A percentile compares a stretch with the other conserved stretches of the same genome.
phyloP scores from a whole-genome alignment of 2,888 invertebrate species.

The Leptinotarsa peninsularis region DNA sequence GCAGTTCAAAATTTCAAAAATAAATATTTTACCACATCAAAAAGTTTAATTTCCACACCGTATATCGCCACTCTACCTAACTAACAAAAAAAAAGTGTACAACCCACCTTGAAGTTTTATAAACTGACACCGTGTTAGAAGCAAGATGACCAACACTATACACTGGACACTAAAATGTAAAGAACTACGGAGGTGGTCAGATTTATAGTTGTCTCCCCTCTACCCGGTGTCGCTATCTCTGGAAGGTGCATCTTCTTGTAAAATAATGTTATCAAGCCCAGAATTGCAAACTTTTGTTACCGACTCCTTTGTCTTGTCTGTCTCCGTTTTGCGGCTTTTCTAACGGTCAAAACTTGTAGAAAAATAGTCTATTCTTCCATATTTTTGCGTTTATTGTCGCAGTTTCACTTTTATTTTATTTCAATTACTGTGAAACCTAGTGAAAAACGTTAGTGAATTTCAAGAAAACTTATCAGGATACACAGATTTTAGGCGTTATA shows the following conservation, averaged over 20 bases:
- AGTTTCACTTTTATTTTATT: too few species aligned
- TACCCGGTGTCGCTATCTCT: conserved; percentile 21
- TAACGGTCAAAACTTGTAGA: background rate
- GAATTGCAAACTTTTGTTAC: conserved; percentile 14
- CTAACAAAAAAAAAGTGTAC: conserved; percentile 10
- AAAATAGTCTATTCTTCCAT: background rate
- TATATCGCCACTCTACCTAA: conserved; percentile 9
- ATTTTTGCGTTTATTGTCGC: background rate
- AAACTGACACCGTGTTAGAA: conserved; percentile 29
- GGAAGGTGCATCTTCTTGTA: conserved; percentile 21
- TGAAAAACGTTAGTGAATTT: too few species aligned
- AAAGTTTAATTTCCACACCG: background rate
- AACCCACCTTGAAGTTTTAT: conserved; percentile 37
- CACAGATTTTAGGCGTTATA: too few species aligned
- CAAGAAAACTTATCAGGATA: too few species aligned
- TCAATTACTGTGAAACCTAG: too few species aligned
- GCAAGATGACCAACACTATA: conserved; percentile 45
- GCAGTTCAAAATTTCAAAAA: too few species aligned
- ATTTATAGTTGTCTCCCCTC: conserved; percentile 55
- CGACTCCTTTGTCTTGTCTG: background rate
- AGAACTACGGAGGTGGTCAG: conserved; percentile 51
- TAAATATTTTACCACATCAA: background rate
- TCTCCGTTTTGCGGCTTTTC: background rate
- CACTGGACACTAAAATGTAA: conserved; percentile 53
- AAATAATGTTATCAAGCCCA: conserved; percentile 28